Evolutionary conservation across 2,113 vertebrate species (phyloP).

Genomic region (Salvelinus sp.): DNA sequence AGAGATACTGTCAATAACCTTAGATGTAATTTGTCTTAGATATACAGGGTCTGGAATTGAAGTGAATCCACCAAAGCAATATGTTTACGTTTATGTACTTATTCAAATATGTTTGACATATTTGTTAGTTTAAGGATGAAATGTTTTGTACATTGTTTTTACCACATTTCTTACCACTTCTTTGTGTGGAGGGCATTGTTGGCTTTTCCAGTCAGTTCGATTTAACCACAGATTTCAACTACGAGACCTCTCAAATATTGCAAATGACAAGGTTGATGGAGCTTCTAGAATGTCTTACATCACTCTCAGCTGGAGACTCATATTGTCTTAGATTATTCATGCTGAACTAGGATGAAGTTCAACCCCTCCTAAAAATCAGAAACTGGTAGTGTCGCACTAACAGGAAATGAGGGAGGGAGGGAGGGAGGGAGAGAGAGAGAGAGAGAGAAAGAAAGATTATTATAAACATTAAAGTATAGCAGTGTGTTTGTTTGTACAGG

Average conservation of each 20-base stretch:
- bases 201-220: neutral
- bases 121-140: too few relatives aligned
- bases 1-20: too few relatives aligned
- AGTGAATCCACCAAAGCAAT: too few relatives aligned
- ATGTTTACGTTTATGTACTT: too few relatives aligned
- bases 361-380: constrained; percentile 42
- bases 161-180: too few relatives aligned
- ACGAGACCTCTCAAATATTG: constrained; percentile 1
- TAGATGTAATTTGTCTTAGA: too few relatives aligned
- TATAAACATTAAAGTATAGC: neutral
- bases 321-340: constrained; percentile 64
- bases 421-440: too few relatives aligned
- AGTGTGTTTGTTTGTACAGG: neutral
- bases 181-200: neutral
- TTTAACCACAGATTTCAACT: neutral
- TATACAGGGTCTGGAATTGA: too few relatives aligned
- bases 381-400: constrained; percentile 30
- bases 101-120: too few relatives aligned
- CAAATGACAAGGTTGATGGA: constrained; percentile 10
- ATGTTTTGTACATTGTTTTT: too few relatives aligned
- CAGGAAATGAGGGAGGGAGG: constrained; percentile 33
- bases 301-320: constrained; percentile 34
- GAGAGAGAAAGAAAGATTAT: too few relatives aligned
- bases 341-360: constrained; percentile 57
- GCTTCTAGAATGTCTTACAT: constrained; percentile 38